Base-by-base conservation (phyloP, 1,140 invertebrate species). In the Condylostylus longicornis region DNA sequence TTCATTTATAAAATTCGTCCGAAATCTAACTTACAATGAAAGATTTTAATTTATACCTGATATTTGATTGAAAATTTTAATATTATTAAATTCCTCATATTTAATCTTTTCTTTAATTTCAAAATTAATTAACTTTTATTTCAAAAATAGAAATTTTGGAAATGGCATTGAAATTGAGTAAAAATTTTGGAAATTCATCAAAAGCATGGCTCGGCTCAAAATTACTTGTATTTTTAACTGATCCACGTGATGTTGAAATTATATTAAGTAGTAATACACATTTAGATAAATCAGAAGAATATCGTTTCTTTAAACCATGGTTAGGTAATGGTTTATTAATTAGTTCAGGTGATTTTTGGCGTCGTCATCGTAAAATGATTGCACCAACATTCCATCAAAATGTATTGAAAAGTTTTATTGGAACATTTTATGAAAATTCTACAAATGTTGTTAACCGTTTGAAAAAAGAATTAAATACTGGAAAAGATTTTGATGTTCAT, bases 331-430 rank as follows among this genome's bases (percentile, higher is more conserved):
- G 87, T 35, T 63, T 93, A 4, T 66, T 91, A 2, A 87, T 86
- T 15, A 84, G 79, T 37, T 73, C 70, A 17, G 79, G 84, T 18
- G 71, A 77, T 29, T 87, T 89, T 64, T 94, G 89, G 89, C 67
- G 74, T 12, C 69, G 65, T 1, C 76, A 89, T 45, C 67, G 89
- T 12, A 93, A 90, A 63, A 71, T 94, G 50, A 78, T 96, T 31
- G 90, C 88, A 0, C 91, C 91, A 0, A 82, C 89, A 1, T 96
- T 96, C 61, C 89, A 96, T 55, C 75, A 89, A 48, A 84, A 81
- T 42, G 84, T 95, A 29, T 61, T 96, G 3, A 85, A 93, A 52
- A 79, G 83, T 17, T 95, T 95, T 50, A 62, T 94, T 3, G 72
- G 75, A 0, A 67, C 86, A 0, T 94, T 96, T 58, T 90, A 90